phyloP scores from a whole-genome alignment of 2,113 vertebrate species.

The Salvelinus namaycush region DNA sequence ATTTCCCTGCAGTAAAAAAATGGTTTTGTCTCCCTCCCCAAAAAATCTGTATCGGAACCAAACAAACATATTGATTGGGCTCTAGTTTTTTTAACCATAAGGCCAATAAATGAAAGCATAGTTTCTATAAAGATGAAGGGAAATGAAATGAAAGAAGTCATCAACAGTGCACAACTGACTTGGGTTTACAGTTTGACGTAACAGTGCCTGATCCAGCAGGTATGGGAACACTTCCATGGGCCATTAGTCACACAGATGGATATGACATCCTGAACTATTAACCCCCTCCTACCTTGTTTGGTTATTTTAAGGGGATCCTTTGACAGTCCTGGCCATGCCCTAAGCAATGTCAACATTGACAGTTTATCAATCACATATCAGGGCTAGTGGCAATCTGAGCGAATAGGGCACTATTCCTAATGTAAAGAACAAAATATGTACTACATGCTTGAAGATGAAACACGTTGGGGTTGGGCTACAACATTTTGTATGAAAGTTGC shows the following conservation, averaged over 20 bases:
- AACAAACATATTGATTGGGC: too few relatives aligned
- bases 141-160: too few relatives aligned
- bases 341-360: neutral
- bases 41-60: too few relatives aligned
- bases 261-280: neutral
- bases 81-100: too few relatives aligned
- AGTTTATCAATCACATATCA: neutral
- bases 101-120: too few relatives aligned
- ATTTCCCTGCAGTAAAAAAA: too few relatives aligned
- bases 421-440: too few relatives aligned
- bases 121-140: too few relatives aligned
- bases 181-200: constrained; percentile 25
- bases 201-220: neutral
- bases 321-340: neutral
- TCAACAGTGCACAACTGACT: constrained; percentile 15
- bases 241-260: neutral
- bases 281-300: neutral
- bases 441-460: too few relatives aligned
- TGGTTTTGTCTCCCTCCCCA: too few relatives aligned
- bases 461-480: neutral
- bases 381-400: neutral
- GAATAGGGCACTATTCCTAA: neutral
- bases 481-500: neutral
- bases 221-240: neutral
- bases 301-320: neutral